Evolutionary conservation across 2,113 vertebrate genomes (phyloP).

Genomic region (Hemibates koningsi): DNA sequence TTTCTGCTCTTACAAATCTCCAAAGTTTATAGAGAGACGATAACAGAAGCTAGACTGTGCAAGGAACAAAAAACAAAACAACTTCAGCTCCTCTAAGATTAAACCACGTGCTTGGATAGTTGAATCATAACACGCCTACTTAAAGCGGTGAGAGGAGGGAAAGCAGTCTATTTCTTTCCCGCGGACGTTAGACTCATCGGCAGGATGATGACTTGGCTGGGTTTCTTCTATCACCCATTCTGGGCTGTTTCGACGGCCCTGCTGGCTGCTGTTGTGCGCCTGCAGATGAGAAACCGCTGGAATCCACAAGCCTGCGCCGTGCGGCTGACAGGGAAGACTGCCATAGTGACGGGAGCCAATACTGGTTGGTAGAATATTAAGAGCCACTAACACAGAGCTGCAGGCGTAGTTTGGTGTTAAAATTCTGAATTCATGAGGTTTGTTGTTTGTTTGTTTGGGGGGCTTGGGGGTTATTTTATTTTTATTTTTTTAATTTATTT

Average conservation of each 20-base stretch:
- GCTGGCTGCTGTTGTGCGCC: constrained; percentile 58
- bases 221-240: constrained; percentile 40
- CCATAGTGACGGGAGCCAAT: constrained; percentile 82
- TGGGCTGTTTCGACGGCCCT: constrained; percentile 60
- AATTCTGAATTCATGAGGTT: background rate
- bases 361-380: constrained; percentile 63
- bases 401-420: background rate
- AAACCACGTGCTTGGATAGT: background rate
- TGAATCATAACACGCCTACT: background rate
- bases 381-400: background rate
- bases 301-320: constrained; percentile 62
- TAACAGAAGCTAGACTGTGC: background rate
- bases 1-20: background rate
- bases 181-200: background rate
- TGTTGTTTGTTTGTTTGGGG: background rate
- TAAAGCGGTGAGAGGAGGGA: rapidly evolving
- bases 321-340: constrained; percentile 76
- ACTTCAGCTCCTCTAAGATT: background rate
- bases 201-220: constrained; percentile 24
- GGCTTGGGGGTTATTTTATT: background rate
- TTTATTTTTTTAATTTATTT: rapidly evolving
- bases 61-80: background rate
- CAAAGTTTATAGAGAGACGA: background rate
- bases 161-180: background rate
- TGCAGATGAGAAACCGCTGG: constrained; percentile 52